Conservation (phyloP, 2,113 vertebrate genomes). For the Aegotheles bennettii region DNA sequence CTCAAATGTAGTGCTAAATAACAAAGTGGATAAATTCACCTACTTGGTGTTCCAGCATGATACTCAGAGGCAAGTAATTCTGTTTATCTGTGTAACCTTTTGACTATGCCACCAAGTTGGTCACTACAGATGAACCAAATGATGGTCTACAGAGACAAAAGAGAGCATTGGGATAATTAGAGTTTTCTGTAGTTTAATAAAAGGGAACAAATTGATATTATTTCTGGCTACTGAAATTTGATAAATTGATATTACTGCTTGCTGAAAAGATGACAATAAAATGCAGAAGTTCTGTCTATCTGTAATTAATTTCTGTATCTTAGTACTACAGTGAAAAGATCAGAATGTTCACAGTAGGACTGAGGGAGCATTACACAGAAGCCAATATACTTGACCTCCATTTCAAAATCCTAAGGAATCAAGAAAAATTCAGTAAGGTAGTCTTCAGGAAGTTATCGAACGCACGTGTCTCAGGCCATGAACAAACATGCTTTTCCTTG, state of each 20-base stretch:
- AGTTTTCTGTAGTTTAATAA: neutral
- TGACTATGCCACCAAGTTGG: neutral
- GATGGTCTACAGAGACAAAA: neutral
- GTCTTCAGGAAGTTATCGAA: neutral
- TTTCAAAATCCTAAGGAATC: neutral
- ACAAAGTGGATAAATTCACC: neutral
- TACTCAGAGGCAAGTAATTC: neutral
- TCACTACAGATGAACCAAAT: neutral
- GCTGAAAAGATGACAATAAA: neutral
- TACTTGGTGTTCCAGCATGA: neutral
- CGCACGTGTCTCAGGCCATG: neutral
- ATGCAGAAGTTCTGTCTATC: neutral
- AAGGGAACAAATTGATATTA: neutral
- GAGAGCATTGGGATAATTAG: neutral
- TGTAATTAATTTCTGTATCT: neutral
- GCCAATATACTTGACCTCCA: neutral
- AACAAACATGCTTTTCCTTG: neutral
- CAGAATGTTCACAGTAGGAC: neutral
- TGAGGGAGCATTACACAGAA: neutral
- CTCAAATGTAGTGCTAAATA: neutral
- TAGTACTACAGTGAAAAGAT: neutral
- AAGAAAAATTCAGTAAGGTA: neutral
- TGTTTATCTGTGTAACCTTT: neutral
- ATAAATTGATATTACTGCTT: neutral
- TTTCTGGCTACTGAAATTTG: neutral